Percentiles rank a stretch among this genome's conserved stretches.
Evolutionary conservation across 2,888 invertebrate species (phyloP).

Genomic region (Drosophila colorata): DNA sequence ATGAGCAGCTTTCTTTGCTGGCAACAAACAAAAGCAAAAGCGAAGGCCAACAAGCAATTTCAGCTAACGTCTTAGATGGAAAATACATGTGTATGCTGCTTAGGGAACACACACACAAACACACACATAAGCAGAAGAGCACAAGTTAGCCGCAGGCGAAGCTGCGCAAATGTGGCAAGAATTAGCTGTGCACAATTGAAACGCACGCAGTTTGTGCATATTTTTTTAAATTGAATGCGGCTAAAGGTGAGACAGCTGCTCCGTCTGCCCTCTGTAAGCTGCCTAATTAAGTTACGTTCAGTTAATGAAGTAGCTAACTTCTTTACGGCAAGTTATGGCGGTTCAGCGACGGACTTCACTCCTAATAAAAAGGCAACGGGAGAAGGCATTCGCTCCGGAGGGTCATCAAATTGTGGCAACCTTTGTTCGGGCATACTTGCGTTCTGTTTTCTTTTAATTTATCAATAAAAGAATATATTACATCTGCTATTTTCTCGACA

Average conservation of each 20-base stretch:
- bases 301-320: conserved; percentile 72
- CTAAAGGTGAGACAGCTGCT: not conserved
- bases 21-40: no score
- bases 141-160: conserved; percentile 28
- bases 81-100: not conserved
- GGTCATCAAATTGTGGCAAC: not conserved
- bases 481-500: conserved; percentile 8
- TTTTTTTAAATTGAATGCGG: conserved; percentile 56
- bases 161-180: conserved; percentile 41
- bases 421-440: not conserved
- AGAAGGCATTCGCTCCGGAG: not conserved
- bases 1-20: conserved; percentile 24
- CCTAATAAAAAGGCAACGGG: conserved; percentile 21
- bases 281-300: conserved; percentile 66
- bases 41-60: conserved; percentile 31
- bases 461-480: not conserved
- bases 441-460: conserved; percentile 41
- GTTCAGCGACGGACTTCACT: conserved; percentile 16
- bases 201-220: conserved; percentile 36
- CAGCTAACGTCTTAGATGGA: conserved; percentile 12
- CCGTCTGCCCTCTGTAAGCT: conserved; percentile 8
- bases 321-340: conserved; percentile 61
- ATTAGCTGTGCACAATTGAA: conserved; percentile 51
- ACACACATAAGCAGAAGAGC: not conserved
- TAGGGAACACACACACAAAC: not conserved